Conservation (phyloP, 2,113 vertebrate genomes). For the Cryptotis parvus region DNA sequence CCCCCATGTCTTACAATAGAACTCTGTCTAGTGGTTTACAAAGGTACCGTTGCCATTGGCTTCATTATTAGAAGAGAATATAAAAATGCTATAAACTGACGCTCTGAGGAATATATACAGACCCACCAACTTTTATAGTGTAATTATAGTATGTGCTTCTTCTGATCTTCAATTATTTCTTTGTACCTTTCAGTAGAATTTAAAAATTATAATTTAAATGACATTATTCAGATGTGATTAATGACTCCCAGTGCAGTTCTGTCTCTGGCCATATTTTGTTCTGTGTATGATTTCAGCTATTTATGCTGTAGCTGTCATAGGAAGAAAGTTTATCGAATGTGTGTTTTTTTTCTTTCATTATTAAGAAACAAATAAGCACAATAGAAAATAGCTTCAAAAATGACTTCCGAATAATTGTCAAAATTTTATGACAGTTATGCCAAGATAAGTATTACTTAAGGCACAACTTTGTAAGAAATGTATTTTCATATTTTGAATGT, state of each 20-base stretch:
- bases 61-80: not conserved
- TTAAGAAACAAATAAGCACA: not conserved
- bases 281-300: not conserved
- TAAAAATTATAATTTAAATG: not conserved
- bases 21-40: not conserved
- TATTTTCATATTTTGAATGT: not conserved
- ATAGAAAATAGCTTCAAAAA: not conserved
- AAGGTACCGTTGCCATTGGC: not conserved
- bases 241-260: not conserved
- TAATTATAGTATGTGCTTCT: not conserved
- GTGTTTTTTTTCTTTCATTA: not conserved
- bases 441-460: not conserved
- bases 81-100: not conserved
- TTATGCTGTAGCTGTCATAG: not conserved
- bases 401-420: not conserved
- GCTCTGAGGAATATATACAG: accelerated
- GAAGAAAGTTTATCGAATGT: not conserved
- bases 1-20: not conserved
- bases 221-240: not conserved
- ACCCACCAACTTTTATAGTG: not conserved
- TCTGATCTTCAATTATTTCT: not conserved
- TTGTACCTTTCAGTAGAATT: not conserved
- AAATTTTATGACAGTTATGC: not conserved
- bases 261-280: not conserved
- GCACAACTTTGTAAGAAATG: not conserved